Base-by-base conservation (phyloP, 2,888 invertebrate species). In the Tigriopus californicus region DNA sequence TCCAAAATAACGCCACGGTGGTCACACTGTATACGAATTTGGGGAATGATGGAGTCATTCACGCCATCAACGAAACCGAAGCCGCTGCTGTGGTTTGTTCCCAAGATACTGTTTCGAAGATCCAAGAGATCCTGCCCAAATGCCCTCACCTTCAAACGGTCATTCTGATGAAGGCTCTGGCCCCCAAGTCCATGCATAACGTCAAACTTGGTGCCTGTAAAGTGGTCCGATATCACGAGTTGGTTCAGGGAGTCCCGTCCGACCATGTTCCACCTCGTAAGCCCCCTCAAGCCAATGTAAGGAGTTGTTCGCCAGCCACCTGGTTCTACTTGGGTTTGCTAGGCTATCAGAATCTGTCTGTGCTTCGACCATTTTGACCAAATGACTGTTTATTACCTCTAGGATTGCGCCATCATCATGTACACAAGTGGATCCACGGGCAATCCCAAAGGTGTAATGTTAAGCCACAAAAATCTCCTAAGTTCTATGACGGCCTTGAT, bases 21-120 rank as follows among this genome's bases (percentile, higher is more conserved):
- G 94, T 94, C 1, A 98, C 97, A 0, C 83, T 98, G 65, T 98
- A 98, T 72, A 88, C 97, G 1, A 97, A 95, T 0, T 76, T 98
- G 13, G 94, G 95, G 41, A 91, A 94, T 69, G 95, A 97, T 8
- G 97, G 94, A 1, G 86, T 98, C 62, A 82, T 86, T 6, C 94
- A 94, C 73, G 94, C 94, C 66, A 85, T 98, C 68, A 91, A 90
- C 70, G 94, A 98, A 76, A 92, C 97, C 0, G 91, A 94, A 41
- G 58, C 49, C 13, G 15, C 47, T 12, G 6, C 33, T 1, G 18
- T 58, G 13, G 33, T 58, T 41, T 58, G 58, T 25, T 46, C 89
- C 40, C 84, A 85, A 71, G 89, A 92, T 62, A 78, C 97, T 61
- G 75, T 97, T 70, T 85, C 88, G 53, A 97, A 94, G 74, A 86